Conservation (phyloP, 2,888 invertebrate genomes). For the Perizoma affinitatum region DNA sequence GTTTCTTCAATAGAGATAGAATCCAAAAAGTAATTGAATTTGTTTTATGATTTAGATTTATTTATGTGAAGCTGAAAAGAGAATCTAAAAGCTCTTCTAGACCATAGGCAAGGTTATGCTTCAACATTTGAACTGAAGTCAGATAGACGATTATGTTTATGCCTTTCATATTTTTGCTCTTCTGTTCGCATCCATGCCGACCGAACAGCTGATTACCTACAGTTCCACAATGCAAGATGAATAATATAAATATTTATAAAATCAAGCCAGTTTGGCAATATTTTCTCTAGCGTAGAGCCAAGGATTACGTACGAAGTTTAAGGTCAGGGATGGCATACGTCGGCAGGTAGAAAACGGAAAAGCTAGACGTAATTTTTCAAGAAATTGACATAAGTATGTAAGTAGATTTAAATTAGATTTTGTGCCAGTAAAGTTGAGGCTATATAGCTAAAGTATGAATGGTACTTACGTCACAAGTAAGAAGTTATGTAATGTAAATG, state of each 20-base stretch:
- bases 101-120: too few species aligned
- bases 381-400: not conserved
- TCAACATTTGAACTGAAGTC: too few species aligned
- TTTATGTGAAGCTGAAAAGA: too few species aligned
- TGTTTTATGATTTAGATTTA: too few species aligned
- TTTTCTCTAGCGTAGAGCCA: constrained; percentile 13
- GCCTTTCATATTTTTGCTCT: too few species aligned
- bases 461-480: constrained; percentile 72
- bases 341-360: constrained; percentile 3
- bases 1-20: constrained; percentile 3
- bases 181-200: not conserved
- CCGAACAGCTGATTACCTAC: constrained; percentile 12
- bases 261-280: constrained; percentile 8
- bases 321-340: constrained; percentile 23
- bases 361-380: constrained; percentile 1
- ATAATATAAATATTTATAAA: not conserved
- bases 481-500: constrained; percentile 64
- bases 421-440: not conserved
- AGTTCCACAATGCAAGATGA: constrained; percentile 4
- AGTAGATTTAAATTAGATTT: not conserved
- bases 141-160: too few species aligned
- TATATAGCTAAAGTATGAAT: constrained; percentile 22
- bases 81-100: too few species aligned
- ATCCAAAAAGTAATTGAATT: not conserved
- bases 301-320: constrained; percentile 27